Evolutionary conservation across 2,113 vertebrate genomes (phyloP).

Genomic region (Aspidoscelis tigris): DNA sequence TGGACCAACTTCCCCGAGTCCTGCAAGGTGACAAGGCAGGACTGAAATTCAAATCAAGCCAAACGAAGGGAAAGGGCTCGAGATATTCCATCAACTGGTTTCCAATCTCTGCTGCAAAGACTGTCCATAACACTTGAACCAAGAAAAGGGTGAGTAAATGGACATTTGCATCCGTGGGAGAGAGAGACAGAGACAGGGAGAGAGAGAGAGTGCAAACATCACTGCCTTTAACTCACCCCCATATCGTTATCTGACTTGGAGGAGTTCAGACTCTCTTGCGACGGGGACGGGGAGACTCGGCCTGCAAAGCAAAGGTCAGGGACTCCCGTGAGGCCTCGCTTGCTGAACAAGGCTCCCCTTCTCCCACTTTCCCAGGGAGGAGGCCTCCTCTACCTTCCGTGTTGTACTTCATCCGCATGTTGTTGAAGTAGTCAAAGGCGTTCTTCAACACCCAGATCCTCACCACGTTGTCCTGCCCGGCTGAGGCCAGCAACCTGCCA

Average conservation of each 20-base stretch:
- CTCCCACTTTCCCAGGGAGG: neutral
- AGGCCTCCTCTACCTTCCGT: conserved; percentile 86
- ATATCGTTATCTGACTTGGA: conserved; percentile 96
- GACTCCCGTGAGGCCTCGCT: neutral
- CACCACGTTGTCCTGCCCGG: conserved; percentile 96
- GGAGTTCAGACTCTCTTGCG: conserved; percentile 97
- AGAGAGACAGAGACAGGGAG: too few relatives aligned
- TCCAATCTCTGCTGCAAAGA: too few relatives aligned
- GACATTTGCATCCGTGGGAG: neutral
- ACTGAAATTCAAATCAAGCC: too few relatives aligned
- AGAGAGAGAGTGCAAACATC: too few relatives aligned
- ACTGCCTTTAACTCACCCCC: conserved; percentile 78
- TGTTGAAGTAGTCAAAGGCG: conserved; percentile 98
- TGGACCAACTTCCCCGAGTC: neutral
- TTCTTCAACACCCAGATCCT: conserved; percentile 98
- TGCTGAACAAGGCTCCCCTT: too few relatives aligned
- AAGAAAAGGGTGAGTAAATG: too few relatives aligned
- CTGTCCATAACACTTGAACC: neutral
- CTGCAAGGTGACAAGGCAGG: too few relatives aligned
- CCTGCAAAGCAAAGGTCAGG: conserved; percentile 76
- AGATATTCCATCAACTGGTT: too few relatives aligned
- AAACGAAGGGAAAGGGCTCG: too few relatives aligned
- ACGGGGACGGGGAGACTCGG: conserved; percentile 96
- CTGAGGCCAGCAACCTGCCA: conserved; percentile 92
- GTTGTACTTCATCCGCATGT: conserved; percentile 98